phyloP scores from a whole-genome alignment of 1,140 invertebrate species.

The Brachionus paranguensis region DNA sequence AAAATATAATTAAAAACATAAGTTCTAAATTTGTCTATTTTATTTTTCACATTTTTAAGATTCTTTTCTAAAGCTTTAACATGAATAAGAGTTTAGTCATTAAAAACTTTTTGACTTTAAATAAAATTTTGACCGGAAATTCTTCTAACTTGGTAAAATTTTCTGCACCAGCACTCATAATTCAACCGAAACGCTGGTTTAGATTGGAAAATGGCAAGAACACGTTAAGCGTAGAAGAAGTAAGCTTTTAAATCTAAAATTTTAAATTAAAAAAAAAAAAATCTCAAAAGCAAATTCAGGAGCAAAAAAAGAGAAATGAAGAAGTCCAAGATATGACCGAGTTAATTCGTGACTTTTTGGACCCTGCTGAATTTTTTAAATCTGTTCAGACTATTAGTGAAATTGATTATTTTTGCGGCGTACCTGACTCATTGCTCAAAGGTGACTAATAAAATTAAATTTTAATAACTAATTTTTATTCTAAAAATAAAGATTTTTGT shows the following conservation, averaged over 20 bases:
- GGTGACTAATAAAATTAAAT: constrained; percentile 44
- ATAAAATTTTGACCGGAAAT: neutral
- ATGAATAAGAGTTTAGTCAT: neutral
- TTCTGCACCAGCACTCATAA: neutral
- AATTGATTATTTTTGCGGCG: constrained; percentile 57
- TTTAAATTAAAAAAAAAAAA: neutral
- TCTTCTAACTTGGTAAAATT: neutral
- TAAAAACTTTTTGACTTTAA: neutral
- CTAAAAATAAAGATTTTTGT: constrained; percentile 54
- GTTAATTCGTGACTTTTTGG: constrained; percentile 49
- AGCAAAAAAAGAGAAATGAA: constrained; percentile 44
- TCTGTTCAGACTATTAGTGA: constrained; percentile 45
- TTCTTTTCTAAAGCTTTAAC: neutral
- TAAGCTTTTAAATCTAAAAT: neutral
- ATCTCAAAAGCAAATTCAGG: neutral
- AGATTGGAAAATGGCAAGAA: constrained; percentile 8
- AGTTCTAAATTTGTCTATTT: neutral
- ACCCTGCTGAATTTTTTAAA: constrained; percentile 48
- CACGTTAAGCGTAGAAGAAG: neutral
- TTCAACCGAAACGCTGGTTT: neutral
- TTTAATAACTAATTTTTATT: constrained; percentile 3
- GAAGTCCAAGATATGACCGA: constrained; percentile 48
- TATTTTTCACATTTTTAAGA: neutral
- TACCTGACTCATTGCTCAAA: constrained; percentile 58
- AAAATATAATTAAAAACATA: neutral